Conservation (phyloP, 2,797 vertebrate species). For the Phrynocephalus guinanensis region DNA sequence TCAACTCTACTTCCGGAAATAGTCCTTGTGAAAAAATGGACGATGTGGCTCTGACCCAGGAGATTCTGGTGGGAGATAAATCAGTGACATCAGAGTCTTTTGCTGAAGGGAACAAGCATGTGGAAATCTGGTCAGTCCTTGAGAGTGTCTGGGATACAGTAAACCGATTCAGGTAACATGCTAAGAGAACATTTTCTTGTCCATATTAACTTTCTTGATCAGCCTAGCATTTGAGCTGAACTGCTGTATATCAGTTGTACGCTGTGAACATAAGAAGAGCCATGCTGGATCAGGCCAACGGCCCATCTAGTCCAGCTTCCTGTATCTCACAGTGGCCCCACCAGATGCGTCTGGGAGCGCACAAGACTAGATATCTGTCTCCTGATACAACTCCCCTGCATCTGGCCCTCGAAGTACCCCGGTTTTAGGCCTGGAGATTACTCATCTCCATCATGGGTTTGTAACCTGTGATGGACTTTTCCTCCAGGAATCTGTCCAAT, state of each 20-base stretch:
- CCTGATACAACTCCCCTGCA: too few species aligned
- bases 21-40: constrained; percentile 71
- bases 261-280: not conserved
- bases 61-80: constrained; percentile 68
- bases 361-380: too few species aligned
- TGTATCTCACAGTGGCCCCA: too few species aligned
- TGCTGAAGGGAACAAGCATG: constrained; percentile 73
- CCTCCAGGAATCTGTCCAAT: too few species aligned
- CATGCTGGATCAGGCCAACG: too few species aligned
- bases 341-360: too few species aligned
- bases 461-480: too few species aligned
- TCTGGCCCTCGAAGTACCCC: too few species aligned
- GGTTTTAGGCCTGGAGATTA: too few species aligned
- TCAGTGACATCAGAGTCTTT: constrained; percentile 72
- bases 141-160: constrained; percentile 88
- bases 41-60: constrained; percentile 53
- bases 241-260: not conserved
- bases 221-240: not conserved
- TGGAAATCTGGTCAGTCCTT: constrained; percentile 90
- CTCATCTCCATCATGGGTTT: too few species aligned
- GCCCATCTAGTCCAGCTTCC: too few species aligned
- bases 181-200: constrained; percentile 24
- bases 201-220: not conserved
- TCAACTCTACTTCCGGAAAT: constrained; percentile 69
- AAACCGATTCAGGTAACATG: constrained; percentile 83